Evolutionary conservation across 2,113 vertebrate species (phyloP), one percentile per base, ranked within the genome.

Genomic region (Tor tambroides): DNA sequence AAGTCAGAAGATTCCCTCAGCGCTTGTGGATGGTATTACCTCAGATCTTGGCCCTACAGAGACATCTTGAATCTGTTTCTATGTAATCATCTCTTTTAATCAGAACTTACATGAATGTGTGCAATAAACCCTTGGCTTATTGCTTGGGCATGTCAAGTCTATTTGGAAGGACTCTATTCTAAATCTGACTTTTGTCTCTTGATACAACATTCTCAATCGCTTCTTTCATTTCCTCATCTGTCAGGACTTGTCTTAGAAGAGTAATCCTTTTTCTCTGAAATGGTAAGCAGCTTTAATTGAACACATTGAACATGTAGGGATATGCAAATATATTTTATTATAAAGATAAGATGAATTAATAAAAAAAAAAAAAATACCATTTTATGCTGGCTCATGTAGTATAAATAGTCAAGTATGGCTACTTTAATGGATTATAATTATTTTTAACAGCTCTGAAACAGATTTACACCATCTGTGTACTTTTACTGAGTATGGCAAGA

Each of bases 11-110:
- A 74, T 46, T 26, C 41, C 38, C n/a, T 23, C 49, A 21, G 17
- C 17, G 5, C 7, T 17, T 76, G 12, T 76, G 41, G 14, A 49
- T 11, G 49, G 46, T 59, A 79, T 80, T 59, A 80, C 15, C 56
- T 63, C 10, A 74, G 38, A 43, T 43, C 35, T 41, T 15, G 7
- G 35, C 23, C 4, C 14, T 65, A 21, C 5, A 51, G 61, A 69
- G 28, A 46, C 15, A 51, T 11, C 54, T 84, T 84, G 41, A 80
- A 81, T 79, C 38, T 49, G 32, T 76, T 76, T 78, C 35, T 15
- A n/a, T 80, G 80, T 75, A 89, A 84, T 78, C 85, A 12, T 28
- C 74, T 65, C 4, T 56, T 75, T 80, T 65, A 72, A 87, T 87
- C 67, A 75, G 56, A 65, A 56, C 76, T 81, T 9, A 54, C 23